Evolutionary conservation across 1,140 invertebrate species (phyloP), one percentile per base, ranked within the genome.

Genomic region (Hyles vespertilio): DNA sequence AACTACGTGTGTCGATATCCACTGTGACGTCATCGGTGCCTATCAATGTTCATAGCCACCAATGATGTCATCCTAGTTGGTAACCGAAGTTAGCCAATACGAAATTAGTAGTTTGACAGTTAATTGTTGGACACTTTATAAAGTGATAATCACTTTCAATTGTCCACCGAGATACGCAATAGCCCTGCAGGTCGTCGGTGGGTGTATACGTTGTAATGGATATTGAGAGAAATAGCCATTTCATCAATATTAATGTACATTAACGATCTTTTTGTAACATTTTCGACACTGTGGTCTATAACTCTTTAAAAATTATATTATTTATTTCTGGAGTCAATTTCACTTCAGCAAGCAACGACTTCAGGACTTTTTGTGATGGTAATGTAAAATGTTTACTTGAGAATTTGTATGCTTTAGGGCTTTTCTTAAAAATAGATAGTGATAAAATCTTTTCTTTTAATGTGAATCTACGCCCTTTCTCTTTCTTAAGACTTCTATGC

Each of bases 131-230:
- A n/a, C n/a, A n/a, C n/a, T n/a, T n/a, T n/a, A n/a, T n/a, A n/a
- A n/a, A n/a, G n/a, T n/a, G n/a, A n/a, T n/a, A n/a, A n/a, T n/a
- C n/a, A n/a, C n/a, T n/a, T n/a, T n/a, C n/a, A n/a, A n/a, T n/a
- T n/a, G n/a, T n/a, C n/a, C n/a, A n/a, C n/a, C n/a, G n/a, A n/a
- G n/a, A n/a, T n/a, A n/a, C n/a, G n/a, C n/a, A n/a, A n/a, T n/a
- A n/a, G n/a, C n/a, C n/a, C n/a, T n/a, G n/a, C 6, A 71, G 34
- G 43, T 46, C n/a, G 55, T 71, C 64, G 32, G 50, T n/a, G n/a
- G n/a, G 22, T 22, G 5, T n/a, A 32, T 10, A 22, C 5, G 10
- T 57, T 46, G 51, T 69, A 67, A 22, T 48, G 43, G 10, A 67
- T 36, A 32, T 63, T 54, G 1, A 58, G 57, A 9, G 51, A 58